Base-by-base conservation (phyloP, 2,888 invertebrate genomes). In the Argyra leucocephala region DNA sequence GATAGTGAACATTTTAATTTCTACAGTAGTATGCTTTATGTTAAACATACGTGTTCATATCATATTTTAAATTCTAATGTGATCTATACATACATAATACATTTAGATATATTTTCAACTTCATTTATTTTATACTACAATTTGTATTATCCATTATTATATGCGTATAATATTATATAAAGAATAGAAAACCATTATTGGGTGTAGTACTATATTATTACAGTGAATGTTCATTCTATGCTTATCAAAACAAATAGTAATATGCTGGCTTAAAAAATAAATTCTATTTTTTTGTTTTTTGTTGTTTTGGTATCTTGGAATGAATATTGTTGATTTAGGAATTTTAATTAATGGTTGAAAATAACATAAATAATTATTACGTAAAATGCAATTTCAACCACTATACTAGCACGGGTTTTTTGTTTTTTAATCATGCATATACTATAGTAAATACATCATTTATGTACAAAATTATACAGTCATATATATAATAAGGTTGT, bases 281-380 rank as follows among this genome's bases (percentile, higher is more conserved):
- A n/a, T n/a, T n/a, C n/a, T n/a, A n/a, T n/a, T n/a, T n/a, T n/a
- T n/a, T n/a, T n/a, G n/a, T n/a, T n/a, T n/a, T n/a, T n/a, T n/a
- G n/a, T n/a, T n/a, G n/a, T n/a, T n/a, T n/a, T 37, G 6, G 18
- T 48, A 48, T n/a, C 18, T 48, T 18, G 48, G 5, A 48, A 48
- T 48, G 48, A 18, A 48, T 48, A 48, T n/a, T 48, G 48, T 48
- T 48, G 48, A 48, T 48, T 48, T 48, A 48, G 48, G 48, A 48
- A 48, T 48, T 48, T 48, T 48, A 48, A 48, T 48, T 48, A 48
- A 48, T 48, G 48, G 48, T 48, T 48, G 48, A 48, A 48, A 48
- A 48, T 48, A 48, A 48, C 48, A 48, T 48, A 48, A 48, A 48
- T 48, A 48, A 48, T 48, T 48, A 48, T 48, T 48, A 48, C 18